phyloP scores from a whole-genome alignment of 2,888 invertebrate genomes.

The Arctia plantaginis region DNA sequence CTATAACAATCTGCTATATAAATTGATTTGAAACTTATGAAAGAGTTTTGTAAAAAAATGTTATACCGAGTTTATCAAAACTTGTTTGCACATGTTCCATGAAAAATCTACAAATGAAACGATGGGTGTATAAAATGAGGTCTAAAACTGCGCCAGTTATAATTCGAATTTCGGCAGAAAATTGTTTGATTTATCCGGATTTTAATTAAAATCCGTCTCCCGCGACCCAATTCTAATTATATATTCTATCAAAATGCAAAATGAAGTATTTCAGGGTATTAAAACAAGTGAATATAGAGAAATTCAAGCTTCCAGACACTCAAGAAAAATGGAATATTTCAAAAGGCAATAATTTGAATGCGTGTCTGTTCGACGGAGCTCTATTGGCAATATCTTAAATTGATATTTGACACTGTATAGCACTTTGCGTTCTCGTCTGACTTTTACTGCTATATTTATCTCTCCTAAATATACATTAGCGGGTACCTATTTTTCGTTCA shows the following conservation, averaged over 20 bases:
- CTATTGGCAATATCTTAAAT: slow-evolving; percentile 71
- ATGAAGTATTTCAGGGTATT: slow-evolving; percentile 44
- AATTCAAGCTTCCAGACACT: slow-evolving; percentile 34
- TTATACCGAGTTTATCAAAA: too few relatives aligned
- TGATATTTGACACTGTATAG: slow-evolving; percentile 73
- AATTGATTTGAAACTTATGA: too few relatives aligned
- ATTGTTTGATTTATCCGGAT: slow-evolving; percentile 37
- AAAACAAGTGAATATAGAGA: slow-evolving; percentile 45
- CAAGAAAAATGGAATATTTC: slow-evolving; percentile 38
- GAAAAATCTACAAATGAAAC: slow-evolving; percentile 13
- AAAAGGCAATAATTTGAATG: slow-evolving; percentile 50
- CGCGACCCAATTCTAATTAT: slow-evolving; percentile 33
- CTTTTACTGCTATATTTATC: slow-evolving; percentile 68
- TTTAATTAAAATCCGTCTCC: slow-evolving; percentile 46
- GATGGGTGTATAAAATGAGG: slow-evolving; percentile 18
- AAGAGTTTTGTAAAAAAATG: neutral
- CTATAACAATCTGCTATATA: neutral
- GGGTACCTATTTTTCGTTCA: slow-evolving; percentile 41
- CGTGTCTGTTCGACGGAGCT: slow-evolving; percentile 46
- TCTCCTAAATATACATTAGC: slow-evolving; percentile 64
- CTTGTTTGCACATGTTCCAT: neutral
- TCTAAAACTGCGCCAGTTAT: slow-evolving; percentile 19
- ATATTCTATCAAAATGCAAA: slow-evolving; percentile 53
- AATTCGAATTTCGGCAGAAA: slow-evolving; percentile 21
- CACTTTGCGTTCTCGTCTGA: slow-evolving; percentile 58